phyloP scores from a whole-genome alignment of 2,797 vertebrate species.

The Falco cherrug region DNA sequence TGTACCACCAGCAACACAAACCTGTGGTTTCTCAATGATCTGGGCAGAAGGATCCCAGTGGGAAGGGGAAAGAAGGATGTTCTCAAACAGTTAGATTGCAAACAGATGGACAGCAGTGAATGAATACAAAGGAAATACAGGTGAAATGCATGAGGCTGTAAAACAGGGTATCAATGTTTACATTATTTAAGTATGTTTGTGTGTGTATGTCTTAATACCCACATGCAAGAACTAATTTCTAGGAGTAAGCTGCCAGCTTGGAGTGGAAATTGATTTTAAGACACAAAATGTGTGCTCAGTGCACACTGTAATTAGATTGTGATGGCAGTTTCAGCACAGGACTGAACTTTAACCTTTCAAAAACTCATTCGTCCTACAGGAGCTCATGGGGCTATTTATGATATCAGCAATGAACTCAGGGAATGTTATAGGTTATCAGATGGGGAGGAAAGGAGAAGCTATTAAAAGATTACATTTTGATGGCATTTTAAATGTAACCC shows the following conservation, averaged over 20 bases:
- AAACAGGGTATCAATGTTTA: neutral
- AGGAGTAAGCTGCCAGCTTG: neutral
- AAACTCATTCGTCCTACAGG: neutral
- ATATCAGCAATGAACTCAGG: rapidly evolving
- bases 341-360: slow-evolving; percentile 28
- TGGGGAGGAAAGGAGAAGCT: neutral
- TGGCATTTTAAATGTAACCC: slow-evolving; percentile 23
- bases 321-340: slow-evolving; percentile 1
- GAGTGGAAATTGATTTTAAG: slow-evolving; percentile 9
- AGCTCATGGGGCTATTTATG: neutral
- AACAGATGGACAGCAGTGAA: neutral
- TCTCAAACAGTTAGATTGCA: neutral
- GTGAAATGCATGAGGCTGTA: neutral
- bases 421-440: neutral
- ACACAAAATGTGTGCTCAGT: neutral
- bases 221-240: neutral
- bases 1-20: neutral
- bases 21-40: neutral
- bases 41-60: neutral
- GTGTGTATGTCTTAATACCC: neutral
- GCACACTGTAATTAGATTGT: neutral
- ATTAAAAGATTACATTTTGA: slow-evolving; percentile 9
- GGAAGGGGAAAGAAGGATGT: neutral
- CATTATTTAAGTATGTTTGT: neutral
- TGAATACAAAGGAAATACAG: neutral